phyloP scores from a whole-genome alignment of 2,888 invertebrate genomes.

The Calameuta filiformis region DNA sequence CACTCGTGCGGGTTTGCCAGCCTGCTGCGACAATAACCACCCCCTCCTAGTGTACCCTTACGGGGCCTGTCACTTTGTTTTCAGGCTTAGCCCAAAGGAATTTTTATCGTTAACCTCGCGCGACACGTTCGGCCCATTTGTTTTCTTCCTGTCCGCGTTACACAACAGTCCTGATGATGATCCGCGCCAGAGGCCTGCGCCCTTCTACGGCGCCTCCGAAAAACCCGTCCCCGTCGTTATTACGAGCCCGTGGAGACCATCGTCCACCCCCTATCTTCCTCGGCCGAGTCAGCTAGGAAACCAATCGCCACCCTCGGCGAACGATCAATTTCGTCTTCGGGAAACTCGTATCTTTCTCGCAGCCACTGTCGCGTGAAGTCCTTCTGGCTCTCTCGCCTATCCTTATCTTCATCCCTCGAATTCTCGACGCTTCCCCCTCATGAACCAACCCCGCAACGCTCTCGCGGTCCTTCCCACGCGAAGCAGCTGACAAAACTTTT shows the following conservation, averaged over 20 bases:
- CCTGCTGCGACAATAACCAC: slow-evolving; percentile 13
- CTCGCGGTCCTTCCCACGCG: background rate
- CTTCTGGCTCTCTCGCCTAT: background rate
- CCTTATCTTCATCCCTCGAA: background rate
- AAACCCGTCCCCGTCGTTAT: background rate
- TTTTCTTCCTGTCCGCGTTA: background rate
- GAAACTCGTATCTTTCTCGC: background rate
- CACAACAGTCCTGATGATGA: background rate
- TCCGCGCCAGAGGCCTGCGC: background rate
- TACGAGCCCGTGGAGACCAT: background rate
- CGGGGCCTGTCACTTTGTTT: background rate
- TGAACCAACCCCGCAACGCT: background rate
- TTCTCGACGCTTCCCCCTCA: background rate
- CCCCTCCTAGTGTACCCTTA: background rate
- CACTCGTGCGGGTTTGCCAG: slow-evolving; percentile 10
- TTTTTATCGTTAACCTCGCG: slow-evolving; percentile 2
- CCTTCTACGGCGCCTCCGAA: background rate
- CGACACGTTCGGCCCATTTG: background rate
- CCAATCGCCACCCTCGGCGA: background rate
- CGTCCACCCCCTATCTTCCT: no score
- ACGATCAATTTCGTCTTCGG: background rate
- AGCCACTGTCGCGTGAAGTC: background rate
- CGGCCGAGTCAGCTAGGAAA: background rate
- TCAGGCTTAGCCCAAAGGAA: slow-evolving; percentile 1
- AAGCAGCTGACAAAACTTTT: background rate